Evolutionary conservation across 2,888 invertebrate species (phyloP).

Genomic region (Drosophila mettleri): DNA sequence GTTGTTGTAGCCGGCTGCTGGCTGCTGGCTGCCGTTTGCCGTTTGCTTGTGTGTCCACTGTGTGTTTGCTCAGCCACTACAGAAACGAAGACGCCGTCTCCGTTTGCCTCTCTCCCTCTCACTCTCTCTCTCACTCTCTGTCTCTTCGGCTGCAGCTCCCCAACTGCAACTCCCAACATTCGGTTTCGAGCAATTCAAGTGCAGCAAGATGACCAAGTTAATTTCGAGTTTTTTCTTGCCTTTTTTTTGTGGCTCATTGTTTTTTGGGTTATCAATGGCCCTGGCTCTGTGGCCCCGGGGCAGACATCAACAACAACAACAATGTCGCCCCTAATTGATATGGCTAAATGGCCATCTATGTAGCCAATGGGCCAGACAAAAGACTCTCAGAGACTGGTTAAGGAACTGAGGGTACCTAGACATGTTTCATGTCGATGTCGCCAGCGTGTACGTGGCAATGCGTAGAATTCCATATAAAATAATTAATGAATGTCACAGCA

Average conservation of each 20-base stretch:
- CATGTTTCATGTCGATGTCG: conserved; percentile 82
- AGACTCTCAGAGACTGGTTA: conserved; percentile 20
- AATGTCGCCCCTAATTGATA: conserved; percentile 69
- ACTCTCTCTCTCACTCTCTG: not conserved
- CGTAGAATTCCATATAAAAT: conserved; percentile 83
- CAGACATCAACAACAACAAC: conserved; percentile 27
- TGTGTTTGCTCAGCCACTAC: conserved; percentile 76
- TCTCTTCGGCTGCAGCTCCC: conserved; percentile 25
- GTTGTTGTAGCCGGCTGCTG: too few relatives aligned
- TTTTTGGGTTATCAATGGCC: conserved; percentile 67
- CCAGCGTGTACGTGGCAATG: conserved; percentile 83
- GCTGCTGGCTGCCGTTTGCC: conserved; percentile 66
- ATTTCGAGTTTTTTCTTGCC: conserved; percentile 54
- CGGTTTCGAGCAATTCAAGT: conserved; percentile 60
- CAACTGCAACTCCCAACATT: conserved; percentile 21
- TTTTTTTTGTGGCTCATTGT: too few relatives aligned
- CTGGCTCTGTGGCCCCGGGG: conserved; percentile 18
- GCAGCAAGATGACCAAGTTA: conserved; percentile 78
- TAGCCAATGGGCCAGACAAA: conserved; percentile 51
- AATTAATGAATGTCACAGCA: conserved; percentile 84
- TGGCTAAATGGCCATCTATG: conserved; percentile 77
- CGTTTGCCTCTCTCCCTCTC: not conserved
- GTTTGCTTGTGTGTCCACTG: conserved; percentile 59
- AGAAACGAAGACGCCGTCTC: conserved; percentile 65
- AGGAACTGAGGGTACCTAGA: conserved; percentile 55